phyloP scores from a whole-genome alignment of 1,140 invertebrate species.

The Heliconius congener region DNA sequence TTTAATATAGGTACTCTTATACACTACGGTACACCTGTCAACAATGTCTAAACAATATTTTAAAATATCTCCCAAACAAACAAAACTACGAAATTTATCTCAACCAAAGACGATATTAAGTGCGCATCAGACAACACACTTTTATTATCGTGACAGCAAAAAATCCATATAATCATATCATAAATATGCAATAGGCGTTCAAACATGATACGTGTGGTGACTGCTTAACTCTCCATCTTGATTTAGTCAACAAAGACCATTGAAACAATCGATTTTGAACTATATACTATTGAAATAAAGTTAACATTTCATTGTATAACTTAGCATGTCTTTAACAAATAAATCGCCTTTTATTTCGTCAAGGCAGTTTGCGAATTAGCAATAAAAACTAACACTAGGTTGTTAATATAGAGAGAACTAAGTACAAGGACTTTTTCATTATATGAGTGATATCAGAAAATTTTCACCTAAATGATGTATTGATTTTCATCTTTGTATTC shows the following conservation, averaged over 20 bases:
- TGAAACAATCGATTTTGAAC: constrained; percentile 1
- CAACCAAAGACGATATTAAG: background rate
- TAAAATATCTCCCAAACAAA: background rate
- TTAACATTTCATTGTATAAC: background rate
- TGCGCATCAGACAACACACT: background rate
- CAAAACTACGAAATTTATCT: background rate
- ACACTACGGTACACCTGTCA: too few species aligned
- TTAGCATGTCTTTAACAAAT: constrained; percentile 11
- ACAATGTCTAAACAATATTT: background rate
- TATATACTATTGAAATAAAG: constrained; percentile 11
- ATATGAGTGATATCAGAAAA: constrained; percentile 9
- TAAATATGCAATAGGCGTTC: constrained; percentile 33
- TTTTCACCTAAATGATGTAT: background rate
- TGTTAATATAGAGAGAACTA: constrained; percentile 15
- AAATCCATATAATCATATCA: constrained; percentile 33
- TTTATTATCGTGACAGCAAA: constrained; percentile 29
- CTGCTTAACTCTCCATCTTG: constrained; percentile 25
- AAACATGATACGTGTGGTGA: constrained; percentile 32
- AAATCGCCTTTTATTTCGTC: constrained; percentile 34
- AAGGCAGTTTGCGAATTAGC: constrained; percentile 34
- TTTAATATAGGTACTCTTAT: too few species aligned
- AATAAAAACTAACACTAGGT: constrained; percentile 29
- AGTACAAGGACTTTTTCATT: constrained; percentile 23
- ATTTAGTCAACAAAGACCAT: constrained; percentile 23
- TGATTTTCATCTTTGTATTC: background rate